Percentiles rank a stretch among this genome's conserved stretches.
phyloP scores from a whole-genome alignment of 1,140 invertebrate genomes.

The Tetraneura akinire region DNA sequence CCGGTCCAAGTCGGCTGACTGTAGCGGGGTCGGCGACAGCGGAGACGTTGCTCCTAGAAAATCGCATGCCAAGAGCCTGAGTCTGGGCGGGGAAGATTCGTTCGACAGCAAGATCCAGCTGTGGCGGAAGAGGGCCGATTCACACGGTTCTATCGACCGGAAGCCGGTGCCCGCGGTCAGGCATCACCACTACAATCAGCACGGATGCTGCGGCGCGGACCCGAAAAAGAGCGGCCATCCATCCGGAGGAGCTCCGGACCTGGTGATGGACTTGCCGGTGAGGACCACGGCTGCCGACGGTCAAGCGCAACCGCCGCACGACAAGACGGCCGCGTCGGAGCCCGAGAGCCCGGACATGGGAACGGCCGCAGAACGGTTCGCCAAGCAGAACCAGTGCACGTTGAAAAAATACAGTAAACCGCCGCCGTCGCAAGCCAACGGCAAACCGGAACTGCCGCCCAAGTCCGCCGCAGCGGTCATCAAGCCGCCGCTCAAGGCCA shows the following conservation, averaged over 20 bases:
- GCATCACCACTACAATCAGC: neutral
- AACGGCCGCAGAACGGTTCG: constrained; percentile 73
- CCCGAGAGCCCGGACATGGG: constrained; percentile 71
- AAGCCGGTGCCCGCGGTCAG: neutral
- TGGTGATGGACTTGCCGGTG: constrained; percentile 82
- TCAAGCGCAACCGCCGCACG: constrained; percentile 54
- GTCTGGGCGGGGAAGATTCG: constrained; percentile 58
- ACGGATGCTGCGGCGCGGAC: neutral
- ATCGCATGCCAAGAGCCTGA: constrained; percentile 62
- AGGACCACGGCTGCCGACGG: constrained; percentile 34
- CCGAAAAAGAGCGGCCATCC: neutral
- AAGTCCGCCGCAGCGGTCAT: constrained; percentile 55
- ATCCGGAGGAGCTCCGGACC: constrained; percentile 70
- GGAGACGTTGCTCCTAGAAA: constrained; percentile 43
- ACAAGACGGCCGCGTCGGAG: constrained; percentile 58
- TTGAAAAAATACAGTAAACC: constrained; percentile 73
- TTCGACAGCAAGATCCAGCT: constrained; percentile 64
- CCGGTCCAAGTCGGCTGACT: constrained; percentile 12
- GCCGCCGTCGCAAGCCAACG: constrained; percentile 59
- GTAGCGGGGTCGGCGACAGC: neutral
- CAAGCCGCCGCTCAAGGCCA: constrained; percentile 74
- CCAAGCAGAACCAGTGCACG: constrained; percentile 79
- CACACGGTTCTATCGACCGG: constrained; percentile 61
- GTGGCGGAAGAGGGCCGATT: constrained; percentile 66
- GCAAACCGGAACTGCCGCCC: constrained; percentile 55